Base-by-base conservation (phyloP, 2,797 vertebrate species). In the Pseudochromis fuscus region DNA sequence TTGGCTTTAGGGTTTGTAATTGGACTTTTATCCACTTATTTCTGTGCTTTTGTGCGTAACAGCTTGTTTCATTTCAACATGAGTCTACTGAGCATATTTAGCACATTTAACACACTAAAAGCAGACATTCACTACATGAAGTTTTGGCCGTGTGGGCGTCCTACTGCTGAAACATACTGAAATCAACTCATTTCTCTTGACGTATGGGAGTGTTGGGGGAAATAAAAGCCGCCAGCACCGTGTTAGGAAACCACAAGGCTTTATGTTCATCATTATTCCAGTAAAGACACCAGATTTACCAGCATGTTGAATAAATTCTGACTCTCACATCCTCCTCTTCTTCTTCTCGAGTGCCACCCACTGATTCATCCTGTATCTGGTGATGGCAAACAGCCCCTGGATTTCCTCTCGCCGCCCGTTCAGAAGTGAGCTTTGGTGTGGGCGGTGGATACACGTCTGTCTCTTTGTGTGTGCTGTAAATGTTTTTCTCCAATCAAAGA, bases 401-500 rank as follows among this genome's bases (percentile, higher is more conserved):
- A 81, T 81, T 86, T 85, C 84, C 87, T 81, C 79, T 86, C 7
- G 0, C 21, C 67, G 70, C 72, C 66, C 56, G 78, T 73, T 87
- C 72, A 85, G 78, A 89, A 45, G 62, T 12, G 0, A 73, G 45
- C 61, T 81, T 64, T 80, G 73, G 64, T 59, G 81, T 88, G 87
- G 83, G 86, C 18, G 79, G 77, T 30, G 19, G 48, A 81, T 56
- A 52, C 55, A 18, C 7, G 19, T 68, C 72, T 72, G n/a, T 72
- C 59, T 85, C 16, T 87, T 30, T 79, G 58, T 77, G 71, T 19
- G 15, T 2, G 58, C 21, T 78, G 84, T 86, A 89, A 91, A 91
- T 87, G 85, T 85, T 77, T n/a, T 75, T 79, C 73, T 67, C 48
- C 75, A 89, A 88, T 91, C 85, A 91, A 81, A 88, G 81, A 72